Evolutionary conservation across 2,113 vertebrate genomes (phyloP), one percentile per base, ranked within the genome.

Genomic region (Odobenus rosmarus): DNA sequence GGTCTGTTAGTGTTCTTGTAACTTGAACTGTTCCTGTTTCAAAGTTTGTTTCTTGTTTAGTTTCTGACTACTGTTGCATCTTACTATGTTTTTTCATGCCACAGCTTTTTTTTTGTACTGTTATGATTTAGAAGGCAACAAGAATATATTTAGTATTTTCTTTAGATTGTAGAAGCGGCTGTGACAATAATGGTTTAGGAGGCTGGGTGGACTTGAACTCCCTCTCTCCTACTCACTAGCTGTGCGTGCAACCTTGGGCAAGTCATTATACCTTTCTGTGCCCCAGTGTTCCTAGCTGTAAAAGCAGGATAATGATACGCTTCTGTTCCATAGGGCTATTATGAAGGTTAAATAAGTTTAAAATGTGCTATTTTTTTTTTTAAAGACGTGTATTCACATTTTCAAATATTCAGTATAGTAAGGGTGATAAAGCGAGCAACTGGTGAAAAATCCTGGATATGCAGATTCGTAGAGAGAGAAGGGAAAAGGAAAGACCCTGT

Each of bases 251-350:
- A 0, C 39, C 1, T 3, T 2, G 33, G 69, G 42, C 76, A 74
- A 7, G 19, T 55, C 5, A 7, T 1, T 79, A 16, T 59, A 14
- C 39, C 51, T 55, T 16, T 88, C 42, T 36, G 64, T 3, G 5
- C 26, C 3, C 55, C 18, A 0, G 4, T 49, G 51, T 90, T 69
- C 36, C 55, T 49, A 59, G 64, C 62, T 49, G 21, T 51, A 24
- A 67, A 69, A 59, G 24, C 31, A n/a, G 77, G 74, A 15, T 51
- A 18, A 16, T 42, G 5, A 23, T 51, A 21, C 0, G 51, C 15
- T 2, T 59, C 15, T 2, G 36, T 85, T 19, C 15, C 1, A 0
- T 2, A 15, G 61, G 61, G 19, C 81, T 61, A 0, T 36, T 36
- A 9, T 0, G 26, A 82, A 83, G 64, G 28, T n/a, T 5, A 88